Conservation (phyloP, 2,888 invertebrate species). For the Acheta domesticus region DNA sequence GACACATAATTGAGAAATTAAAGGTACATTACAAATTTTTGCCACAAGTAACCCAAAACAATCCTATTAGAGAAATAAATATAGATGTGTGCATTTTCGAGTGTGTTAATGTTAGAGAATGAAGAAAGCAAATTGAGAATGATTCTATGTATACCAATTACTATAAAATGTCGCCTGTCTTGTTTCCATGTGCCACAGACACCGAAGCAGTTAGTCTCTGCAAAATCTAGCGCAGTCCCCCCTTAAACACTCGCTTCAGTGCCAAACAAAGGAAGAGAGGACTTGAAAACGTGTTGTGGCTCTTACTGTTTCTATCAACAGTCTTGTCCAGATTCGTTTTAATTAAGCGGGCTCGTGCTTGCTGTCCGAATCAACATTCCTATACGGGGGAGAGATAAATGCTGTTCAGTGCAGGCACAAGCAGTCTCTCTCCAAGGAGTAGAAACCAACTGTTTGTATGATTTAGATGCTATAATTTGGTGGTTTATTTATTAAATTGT, state of each 20-base stretch:
- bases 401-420: slow-evolving; percentile 21
- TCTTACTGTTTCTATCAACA: slow-evolving; percentile 32
- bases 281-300: slow-evolving; percentile 18
- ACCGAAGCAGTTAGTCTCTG: background rate
- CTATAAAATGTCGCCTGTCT: slow-evolving; percentile 5
- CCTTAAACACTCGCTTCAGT: slow-evolving; percentile 18
- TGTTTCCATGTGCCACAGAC: slow-evolving; percentile 18
- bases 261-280: slow-evolving; percentile 23
- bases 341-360: slow-evolving; percentile 35
- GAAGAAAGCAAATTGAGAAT: too few relatives aligned
- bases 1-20: too few relatives aligned
- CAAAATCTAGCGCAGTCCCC: background rate
- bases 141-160: background rate
- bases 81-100: too few relatives aligned
- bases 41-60: too few relatives aligned
- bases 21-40: too few relatives aligned
- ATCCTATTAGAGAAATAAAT: too few relatives aligned
- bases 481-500: background rate
- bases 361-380: slow-evolving; percentile 36
- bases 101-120: too few relatives aligned
- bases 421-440: slow-evolving; percentile 24
- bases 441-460: slow-evolving; percentile 24
- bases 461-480: background rate
- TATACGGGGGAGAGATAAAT: slow-evolving; percentile 33
- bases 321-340: slow-evolving; percentile 28